These are phyloP conservation scores for Tapirus terrestris DNA, from an alignment of 2,113 vertebrate species.

Conservation along the genomic window DNA sequence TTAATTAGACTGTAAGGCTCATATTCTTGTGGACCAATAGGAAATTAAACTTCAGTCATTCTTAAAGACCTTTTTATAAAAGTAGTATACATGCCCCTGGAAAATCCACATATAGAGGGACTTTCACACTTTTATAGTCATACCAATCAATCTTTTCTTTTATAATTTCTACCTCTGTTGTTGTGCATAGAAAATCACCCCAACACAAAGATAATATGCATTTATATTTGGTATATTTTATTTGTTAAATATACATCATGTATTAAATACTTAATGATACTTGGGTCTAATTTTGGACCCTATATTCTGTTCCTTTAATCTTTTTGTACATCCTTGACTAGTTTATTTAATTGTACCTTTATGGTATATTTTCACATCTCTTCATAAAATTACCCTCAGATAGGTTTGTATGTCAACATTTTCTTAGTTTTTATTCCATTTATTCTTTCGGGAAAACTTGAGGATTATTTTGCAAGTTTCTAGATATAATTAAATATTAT, in stretches of 20 bases:
- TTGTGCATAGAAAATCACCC: not conserved
- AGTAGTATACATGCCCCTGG: not conserved
- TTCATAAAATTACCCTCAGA: not conserved
- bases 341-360: not conserved
- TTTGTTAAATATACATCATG: not conserved
- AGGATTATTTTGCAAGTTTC: not conserved
- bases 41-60: not conserved
- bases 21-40: not conserved
- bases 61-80: not conserved
- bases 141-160: not conserved
- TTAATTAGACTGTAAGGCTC: not conserved
- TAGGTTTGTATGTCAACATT: not conserved
- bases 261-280: not conserved
- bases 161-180: not conserved
- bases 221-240: not conserved
- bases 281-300: not conserved
- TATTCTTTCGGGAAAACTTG: not conserved
- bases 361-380: not conserved
- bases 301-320: not conserved
- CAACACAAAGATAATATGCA: not conserved
- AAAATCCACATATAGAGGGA: not conserved
- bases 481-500: not conserved
- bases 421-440: not conserved
- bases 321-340: not conserved
- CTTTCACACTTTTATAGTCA: not conserved